phyloP scores from a whole-genome alignment of 2,888 invertebrate genomes.

The Drosophila subquinaria region DNA sequence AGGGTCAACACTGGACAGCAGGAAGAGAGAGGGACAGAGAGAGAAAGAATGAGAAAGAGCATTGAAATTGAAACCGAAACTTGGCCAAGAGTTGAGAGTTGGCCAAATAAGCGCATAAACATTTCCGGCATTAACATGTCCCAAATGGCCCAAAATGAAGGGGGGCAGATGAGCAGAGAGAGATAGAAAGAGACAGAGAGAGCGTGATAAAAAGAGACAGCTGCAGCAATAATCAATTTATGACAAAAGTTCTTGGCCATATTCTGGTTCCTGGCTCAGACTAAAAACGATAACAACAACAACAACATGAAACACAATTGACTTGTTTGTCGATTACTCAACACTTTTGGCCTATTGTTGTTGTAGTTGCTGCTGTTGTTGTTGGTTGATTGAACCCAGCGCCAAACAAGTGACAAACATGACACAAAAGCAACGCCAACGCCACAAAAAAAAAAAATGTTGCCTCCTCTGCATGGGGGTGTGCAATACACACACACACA shows the following conservation, averaged over 20 bases:
- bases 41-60: neutral
- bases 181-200: slow-evolving; percentile 1
- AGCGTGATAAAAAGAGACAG: neutral
- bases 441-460: slow-evolving; percentile 19
- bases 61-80: slow-evolving; percentile 4
- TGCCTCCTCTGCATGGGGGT: slow-evolving; percentile 41
- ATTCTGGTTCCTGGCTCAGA: slow-evolving; percentile 4
- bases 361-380: slow-evolving; percentile 16
- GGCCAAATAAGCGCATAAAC: slow-evolving; percentile 53
- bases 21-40: neutral
- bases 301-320: slow-evolving; percentile 6
- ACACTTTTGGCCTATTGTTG: slow-evolving; percentile 21
- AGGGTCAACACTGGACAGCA: neutral
- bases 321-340: slow-evolving; percentile 29
- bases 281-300: slow-evolving; percentile 4
- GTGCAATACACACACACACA: slow-evolving; percentile 33
- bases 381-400: slow-evolving; percentile 40
- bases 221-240: slow-evolving; percentile 37
- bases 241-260: slow-evolving; percentile 31
- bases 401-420: slow-evolving; percentile 37
- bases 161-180: slow-evolving; percentile 9
- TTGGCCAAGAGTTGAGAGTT: slow-evolving; percentile 24
- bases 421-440: slow-evolving; percentile 42
- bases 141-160: slow-evolving; percentile 18
- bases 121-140: slow-evolving; percentile 65